phyloP scores from a whole-genome alignment of 1,140 invertebrate species.

The Psix sp. region DNA sequence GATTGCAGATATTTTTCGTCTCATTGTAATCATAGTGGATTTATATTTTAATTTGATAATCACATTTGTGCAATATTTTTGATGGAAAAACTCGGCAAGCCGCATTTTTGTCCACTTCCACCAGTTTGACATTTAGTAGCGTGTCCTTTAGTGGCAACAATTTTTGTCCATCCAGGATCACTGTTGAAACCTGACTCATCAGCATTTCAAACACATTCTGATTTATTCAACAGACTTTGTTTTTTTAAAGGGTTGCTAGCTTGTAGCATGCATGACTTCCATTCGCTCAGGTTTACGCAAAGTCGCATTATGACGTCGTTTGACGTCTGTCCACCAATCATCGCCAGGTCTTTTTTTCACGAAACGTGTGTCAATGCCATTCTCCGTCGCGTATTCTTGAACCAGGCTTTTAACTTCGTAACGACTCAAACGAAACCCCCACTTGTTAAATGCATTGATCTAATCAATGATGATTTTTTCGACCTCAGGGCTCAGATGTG shows the following conservation, averaged over 20 bases:
- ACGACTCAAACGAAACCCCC: constrained; percentile 21
- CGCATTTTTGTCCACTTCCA: constrained; percentile 27
- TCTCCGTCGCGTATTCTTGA: constrained; percentile 4
- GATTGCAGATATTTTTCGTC: neutral
- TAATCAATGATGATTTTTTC: constrained; percentile 3
- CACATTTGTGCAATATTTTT: constrained; percentile 24
- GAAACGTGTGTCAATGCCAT: constrained; percentile 7
- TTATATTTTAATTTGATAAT: neutral
- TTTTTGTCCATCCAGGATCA: constrained; percentile 23
- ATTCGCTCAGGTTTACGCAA: constrained; percentile 9
- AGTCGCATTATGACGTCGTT: constrained; percentile 11
- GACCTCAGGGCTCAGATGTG: constrained; percentile 4
- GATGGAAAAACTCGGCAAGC: constrained; percentile 9
- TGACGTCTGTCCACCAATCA: constrained; percentile 20
- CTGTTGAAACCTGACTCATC: constrained; percentile 25
- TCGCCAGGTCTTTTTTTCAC: constrained; percentile 15
- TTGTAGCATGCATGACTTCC: constrained; percentile 9
- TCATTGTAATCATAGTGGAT: neutral
- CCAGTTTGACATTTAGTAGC: constrained; percentile 15
- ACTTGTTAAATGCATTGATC: constrained; percentile 15
- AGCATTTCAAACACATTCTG: constrained; percentile 21
- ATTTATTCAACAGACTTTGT: constrained; percentile 13
- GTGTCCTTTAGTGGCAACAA: constrained; percentile 17
- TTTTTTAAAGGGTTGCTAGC: constrained; percentile 9
- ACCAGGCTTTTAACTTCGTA: constrained; percentile 4